Conservation (phyloP, 1,140 invertebrate species). For the Pemphigus obesinymphae region DNA sequence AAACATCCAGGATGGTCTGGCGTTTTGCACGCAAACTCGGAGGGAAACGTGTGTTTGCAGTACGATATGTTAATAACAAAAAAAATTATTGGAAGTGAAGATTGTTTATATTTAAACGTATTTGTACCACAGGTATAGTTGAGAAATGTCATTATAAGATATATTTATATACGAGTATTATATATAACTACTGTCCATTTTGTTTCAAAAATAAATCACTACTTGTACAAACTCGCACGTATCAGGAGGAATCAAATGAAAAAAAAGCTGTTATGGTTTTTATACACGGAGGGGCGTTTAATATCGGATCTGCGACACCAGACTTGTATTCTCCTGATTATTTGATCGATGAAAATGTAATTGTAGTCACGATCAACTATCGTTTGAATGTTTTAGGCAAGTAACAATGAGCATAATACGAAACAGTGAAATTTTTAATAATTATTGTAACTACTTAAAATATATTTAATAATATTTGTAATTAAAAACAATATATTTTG, state of each 20-base stretch:
- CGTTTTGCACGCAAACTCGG: conserved; percentile 30
- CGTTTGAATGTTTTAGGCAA: conserved; percentile 61
- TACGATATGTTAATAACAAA: neutral
- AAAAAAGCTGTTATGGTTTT: conserved; percentile 60
- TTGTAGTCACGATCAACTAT: conserved; percentile 76
- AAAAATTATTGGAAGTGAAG: conserved; percentile 42
- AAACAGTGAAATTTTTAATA: neutral
- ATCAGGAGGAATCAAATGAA: neutral
- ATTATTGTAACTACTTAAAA: neutral
- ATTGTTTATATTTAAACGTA: conserved; percentile 45
- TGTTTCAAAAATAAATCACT: too few species aligned
- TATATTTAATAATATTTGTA: neutral
- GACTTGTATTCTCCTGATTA: conserved; percentile 62
- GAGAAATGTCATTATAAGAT: neutral
- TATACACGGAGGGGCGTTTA: conserved; percentile 62
- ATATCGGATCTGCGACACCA: conserved; percentile 53
- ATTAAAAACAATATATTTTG: neutral
- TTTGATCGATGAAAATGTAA: conserved; percentile 66
- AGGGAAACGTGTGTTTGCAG: conserved; percentile 39
- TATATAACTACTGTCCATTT: neutral
- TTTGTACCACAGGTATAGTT: conserved; percentile 42
- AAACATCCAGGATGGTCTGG: conserved; percentile 41
- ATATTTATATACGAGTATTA: neutral
- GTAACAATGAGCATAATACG: too few species aligned
- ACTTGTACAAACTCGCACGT: too few species aligned